Evolutionary conservation across 2,797 vertebrate genomes (phyloP).

Genomic region (Hippopotamyrus pictus): DNA sequence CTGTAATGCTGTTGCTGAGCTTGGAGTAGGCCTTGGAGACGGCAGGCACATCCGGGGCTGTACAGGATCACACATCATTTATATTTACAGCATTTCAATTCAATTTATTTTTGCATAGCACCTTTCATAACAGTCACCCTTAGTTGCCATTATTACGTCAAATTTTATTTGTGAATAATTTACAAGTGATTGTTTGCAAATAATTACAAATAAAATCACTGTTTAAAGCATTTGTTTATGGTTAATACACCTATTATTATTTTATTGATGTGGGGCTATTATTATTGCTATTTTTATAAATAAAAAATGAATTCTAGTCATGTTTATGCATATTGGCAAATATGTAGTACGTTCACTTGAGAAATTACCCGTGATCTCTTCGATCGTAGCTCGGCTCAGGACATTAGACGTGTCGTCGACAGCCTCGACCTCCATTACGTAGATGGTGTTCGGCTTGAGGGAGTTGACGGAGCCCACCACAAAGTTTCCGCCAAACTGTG

Average conservation of each 20-base stretch:
- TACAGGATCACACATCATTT: conserved; percentile 28
- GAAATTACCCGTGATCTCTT: conserved; percentile 55
- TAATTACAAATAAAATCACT: not conserved
- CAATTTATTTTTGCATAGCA: not conserved
- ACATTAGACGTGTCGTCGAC: conserved; percentile 39
- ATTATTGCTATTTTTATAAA: not conserved
- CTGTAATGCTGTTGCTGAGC: conserved; percentile 75
- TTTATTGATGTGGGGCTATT: not conserved
- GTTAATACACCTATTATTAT: not conserved
- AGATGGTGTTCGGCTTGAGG: conserved; percentile 52
- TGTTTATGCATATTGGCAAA: not conserved
- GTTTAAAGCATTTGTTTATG: not conserved
- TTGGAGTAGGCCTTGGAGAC: conserved; percentile 72
- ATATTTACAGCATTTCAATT: not conserved
- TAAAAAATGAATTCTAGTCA: not conserved
- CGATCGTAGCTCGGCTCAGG: conserved; percentile 34
- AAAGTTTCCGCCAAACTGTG: conserved; percentile 57
- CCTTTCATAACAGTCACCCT: not conserved
- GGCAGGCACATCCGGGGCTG: conserved; percentile 68
- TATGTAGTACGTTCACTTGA: not conserved
- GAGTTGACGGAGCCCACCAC: conserved; percentile 61
- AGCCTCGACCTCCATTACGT: conserved; percentile 57
- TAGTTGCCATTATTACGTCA: not conserved
- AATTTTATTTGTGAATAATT: not conserved
- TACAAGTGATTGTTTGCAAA: not conserved